Conservation (phyloP, 2,888 invertebrate genomes). For the Agrochola macilenta region DNA sequence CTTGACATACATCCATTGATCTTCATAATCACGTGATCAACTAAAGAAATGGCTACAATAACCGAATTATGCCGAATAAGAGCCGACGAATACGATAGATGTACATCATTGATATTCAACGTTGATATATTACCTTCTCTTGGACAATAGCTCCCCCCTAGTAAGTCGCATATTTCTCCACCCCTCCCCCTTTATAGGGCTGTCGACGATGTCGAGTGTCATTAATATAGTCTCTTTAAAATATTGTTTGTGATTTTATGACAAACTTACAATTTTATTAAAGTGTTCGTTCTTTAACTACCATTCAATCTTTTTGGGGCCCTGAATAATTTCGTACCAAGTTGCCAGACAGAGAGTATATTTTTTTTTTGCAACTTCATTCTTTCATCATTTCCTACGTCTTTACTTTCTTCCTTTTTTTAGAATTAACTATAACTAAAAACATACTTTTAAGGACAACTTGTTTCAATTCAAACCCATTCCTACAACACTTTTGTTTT, state of each 20-base stretch:
- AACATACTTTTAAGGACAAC: not conserved
- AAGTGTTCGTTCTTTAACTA: not conserved
- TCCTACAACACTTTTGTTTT: not conserved
- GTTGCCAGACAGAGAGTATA: no score
- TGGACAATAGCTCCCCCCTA: constrained; percentile 81
- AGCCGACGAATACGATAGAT: constrained; percentile 80
- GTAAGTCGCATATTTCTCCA: constrained; percentile 77
- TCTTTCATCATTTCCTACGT: not conserved
- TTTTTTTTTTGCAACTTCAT: not conserved
- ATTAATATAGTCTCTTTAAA: constrained; percentile 33
- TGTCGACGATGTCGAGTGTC: constrained; percentile 57
- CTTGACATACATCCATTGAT: constrained; percentile 72
- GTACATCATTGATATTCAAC: constrained; percentile 85
- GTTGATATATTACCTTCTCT: constrained; percentile 83
- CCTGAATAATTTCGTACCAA: no score
- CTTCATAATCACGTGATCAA: constrained; percentile 83
- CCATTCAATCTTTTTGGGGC: not conserved
- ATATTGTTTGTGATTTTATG: constrained; percentile 17
- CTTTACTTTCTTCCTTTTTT: not conserved
- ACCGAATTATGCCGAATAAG: constrained; percentile 82
- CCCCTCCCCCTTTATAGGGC: constrained; percentile 73
- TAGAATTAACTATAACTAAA: not conserved
- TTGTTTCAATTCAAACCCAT: not conserved
- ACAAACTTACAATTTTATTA: not conserved
- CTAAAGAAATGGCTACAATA: constrained; percentile 76